Percentiles rank a stretch among this genome's conserved stretches.
These are phyloP conservation scores for Caerostris extrusa DNA, from an alignment of 1,140 invertebrate genomes.

Conservation along the genomic window DNA sequence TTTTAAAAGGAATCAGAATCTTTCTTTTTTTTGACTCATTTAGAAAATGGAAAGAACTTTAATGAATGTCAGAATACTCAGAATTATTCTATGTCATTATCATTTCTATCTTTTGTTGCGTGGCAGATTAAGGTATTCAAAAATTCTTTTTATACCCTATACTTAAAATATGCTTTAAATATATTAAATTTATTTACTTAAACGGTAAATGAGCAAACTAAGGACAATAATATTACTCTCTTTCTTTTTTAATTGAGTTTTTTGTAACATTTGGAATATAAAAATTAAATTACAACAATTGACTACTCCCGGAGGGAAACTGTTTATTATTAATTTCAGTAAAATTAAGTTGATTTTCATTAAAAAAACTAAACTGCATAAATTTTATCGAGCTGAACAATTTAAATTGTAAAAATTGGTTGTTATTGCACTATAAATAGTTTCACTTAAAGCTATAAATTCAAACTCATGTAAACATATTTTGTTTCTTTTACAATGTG, in stretches of 20 bases:
- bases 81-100: neutral
- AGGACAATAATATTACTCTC: neutral
- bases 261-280: neutral
- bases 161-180: constrained; percentile 3
- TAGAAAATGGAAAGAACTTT: neutral
- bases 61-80: neutral
- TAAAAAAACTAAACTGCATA: no score
- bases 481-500: no score
- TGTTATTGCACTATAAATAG: no score
- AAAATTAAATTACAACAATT: neutral
- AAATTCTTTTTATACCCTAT: neutral
- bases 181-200: neutral
- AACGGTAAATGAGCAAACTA: neutral
- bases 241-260: neutral
- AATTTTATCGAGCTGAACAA: no score
- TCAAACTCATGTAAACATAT: no score
- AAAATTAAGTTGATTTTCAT: no score
- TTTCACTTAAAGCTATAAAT: no score
- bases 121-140: neutral
- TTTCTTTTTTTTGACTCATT: neutral
- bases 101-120: neutral
- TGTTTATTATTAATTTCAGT: neutral
- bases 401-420: no score
- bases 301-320: neutral
- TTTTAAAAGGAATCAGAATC: neutral